A percentile compares a stretch with the other conserved stretches of the same genome.
These are phyloP conservation scores for Brienomyrus longianalis DNA, from an alignment of 2,113 vertebrate species.

Conservation along the genomic window DNA sequence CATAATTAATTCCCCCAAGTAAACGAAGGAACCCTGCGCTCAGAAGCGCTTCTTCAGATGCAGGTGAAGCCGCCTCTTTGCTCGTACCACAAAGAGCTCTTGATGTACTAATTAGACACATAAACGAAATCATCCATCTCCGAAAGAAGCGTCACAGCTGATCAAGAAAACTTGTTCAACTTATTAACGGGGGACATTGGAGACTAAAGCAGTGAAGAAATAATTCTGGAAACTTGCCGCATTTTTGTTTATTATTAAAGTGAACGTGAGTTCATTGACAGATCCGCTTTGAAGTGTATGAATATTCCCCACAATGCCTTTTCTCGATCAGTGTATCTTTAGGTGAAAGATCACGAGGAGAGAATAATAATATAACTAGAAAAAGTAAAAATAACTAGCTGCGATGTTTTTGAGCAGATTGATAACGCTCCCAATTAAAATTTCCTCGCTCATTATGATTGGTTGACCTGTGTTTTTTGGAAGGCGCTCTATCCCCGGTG, in stretches of 20 bases:
- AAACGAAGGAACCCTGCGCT: not conserved
- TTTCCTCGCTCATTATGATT: constrained; percentile 64
- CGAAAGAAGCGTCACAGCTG: not conserved
- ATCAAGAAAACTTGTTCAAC: constrained; percentile 15
- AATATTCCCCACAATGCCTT: not conserved
- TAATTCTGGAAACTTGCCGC: not conserved
- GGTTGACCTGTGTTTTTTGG: constrained; percentile 60
- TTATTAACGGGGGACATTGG: not conserved
- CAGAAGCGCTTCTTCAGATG: not conserved
- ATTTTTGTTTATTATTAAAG: not conserved
- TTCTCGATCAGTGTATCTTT: not conserved
- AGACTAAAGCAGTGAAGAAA: not conserved
- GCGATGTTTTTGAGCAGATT: constrained; percentile 39
- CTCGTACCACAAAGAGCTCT: constrained; percentile 1
- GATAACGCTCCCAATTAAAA: constrained; percentile 60
- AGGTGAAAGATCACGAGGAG: not conserved
- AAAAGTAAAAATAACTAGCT: constrained; percentile 1
- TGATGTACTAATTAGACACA: constrained; percentile 25
- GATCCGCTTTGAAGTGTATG: not conserved
- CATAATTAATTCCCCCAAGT: constrained; percentile 12
- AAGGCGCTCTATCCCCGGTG: constrained; percentile 54
- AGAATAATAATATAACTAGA: not conserved
- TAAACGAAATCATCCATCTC: constrained; percentile 14
- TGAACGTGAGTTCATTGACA: not conserved
- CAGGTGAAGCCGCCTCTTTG: constrained; percentile 20